phyloP scores from a whole-genome alignment of 2,797 vertebrate species.

The Anguilla obscura region DNA sequence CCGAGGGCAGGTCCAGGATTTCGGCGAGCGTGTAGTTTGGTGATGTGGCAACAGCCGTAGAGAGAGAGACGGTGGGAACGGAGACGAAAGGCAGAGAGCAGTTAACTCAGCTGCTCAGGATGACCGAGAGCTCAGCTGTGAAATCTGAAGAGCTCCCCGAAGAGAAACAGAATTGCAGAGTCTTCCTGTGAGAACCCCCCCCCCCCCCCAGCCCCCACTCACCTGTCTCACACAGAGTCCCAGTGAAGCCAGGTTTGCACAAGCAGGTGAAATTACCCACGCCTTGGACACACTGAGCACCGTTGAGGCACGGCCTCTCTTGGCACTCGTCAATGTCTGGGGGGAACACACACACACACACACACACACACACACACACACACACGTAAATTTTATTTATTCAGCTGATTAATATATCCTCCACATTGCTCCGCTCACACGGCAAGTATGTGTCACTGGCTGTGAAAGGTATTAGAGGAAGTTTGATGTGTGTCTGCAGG shows the following conservation, averaged over 20 bases:
- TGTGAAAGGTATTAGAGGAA: constrained; percentile 72
- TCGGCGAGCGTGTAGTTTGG: constrained; percentile 38
- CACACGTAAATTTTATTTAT: constrained; percentile 67
- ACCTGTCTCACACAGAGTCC: constrained; percentile 77
- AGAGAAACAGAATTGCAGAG: neutral
- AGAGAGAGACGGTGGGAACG: neutral
- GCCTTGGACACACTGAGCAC: constrained; percentile 67
- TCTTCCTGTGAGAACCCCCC: neutral
- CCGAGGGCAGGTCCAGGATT: constrained; percentile 41
- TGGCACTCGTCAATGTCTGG: constrained; percentile 76
- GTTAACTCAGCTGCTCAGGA: neutral
- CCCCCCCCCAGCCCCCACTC: constrained; percentile 43
- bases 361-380: constrained; percentile 49
- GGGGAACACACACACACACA: constrained; percentile 50
- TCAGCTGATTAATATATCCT: constrained; percentile 80
- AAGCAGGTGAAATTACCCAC: constrained; percentile 71
- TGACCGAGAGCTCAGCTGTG: neutral
- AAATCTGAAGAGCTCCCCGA: neutral
- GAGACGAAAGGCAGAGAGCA: neutral
- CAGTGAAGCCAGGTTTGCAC: constrained; percentile 71
- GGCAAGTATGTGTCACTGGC: constrained; percentile 74
- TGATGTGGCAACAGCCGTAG: neutral
- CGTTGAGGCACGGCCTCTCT: constrained; percentile 68
- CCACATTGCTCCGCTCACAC: constrained; percentile 69
- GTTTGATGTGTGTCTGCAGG: constrained; percentile 66